These are phyloP conservation scores for Lipophrys pholis DNA, from an alignment of 2,113 vertebrate genomes.

Conservation along the genomic window DNA sequence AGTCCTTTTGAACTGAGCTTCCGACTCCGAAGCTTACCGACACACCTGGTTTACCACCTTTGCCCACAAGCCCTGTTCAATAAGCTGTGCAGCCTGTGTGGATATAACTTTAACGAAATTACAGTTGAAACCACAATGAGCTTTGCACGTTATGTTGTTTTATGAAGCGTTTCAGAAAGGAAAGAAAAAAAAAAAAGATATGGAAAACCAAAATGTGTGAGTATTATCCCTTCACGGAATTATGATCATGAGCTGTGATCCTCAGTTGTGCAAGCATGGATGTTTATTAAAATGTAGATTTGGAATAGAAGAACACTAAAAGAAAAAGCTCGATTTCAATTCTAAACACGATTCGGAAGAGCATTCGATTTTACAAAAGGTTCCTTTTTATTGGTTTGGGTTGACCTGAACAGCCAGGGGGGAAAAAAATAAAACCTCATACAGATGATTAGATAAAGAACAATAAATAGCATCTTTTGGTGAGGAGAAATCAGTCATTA, in stretches of 20 bases:
- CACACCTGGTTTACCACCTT: neutral
- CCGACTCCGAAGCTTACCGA: neutral
- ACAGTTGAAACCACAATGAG: constrained; percentile 2
- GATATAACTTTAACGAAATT: constrained; percentile 25
- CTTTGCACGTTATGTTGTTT: constrained; percentile 8
- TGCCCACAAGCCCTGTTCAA: neutral
- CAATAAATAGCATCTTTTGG: constrained; percentile 84
- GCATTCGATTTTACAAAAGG: constrained; percentile 84
- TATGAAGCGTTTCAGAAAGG: constrained; percentile 20
- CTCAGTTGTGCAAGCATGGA: constrained; percentile 26
- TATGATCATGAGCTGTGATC: too few relatives aligned
- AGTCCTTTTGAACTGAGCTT: neutral
- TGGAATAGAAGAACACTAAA: constrained; percentile 12
- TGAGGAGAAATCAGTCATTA: constrained; percentile 75
- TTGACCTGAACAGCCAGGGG: constrained; percentile 73
- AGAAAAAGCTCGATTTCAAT: constrained; percentile 27
- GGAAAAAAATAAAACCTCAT: constrained; percentile 60
- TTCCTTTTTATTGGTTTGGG: constrained; percentile 83
- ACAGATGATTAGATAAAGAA: constrained; percentile 81
- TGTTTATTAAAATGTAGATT: constrained; percentile 59
- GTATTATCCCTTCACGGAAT: too few relatives aligned
- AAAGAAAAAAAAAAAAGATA: constrained; percentile 23
- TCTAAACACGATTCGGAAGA: constrained; percentile 76
- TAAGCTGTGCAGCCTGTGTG: constrained; percentile 18
- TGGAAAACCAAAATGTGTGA: constrained; percentile 20